These are phyloP conservation scores for Lasius fuliginosus DNA, from an alignment of 2,888 invertebrate species.

Conservation along the genomic window DNA sequence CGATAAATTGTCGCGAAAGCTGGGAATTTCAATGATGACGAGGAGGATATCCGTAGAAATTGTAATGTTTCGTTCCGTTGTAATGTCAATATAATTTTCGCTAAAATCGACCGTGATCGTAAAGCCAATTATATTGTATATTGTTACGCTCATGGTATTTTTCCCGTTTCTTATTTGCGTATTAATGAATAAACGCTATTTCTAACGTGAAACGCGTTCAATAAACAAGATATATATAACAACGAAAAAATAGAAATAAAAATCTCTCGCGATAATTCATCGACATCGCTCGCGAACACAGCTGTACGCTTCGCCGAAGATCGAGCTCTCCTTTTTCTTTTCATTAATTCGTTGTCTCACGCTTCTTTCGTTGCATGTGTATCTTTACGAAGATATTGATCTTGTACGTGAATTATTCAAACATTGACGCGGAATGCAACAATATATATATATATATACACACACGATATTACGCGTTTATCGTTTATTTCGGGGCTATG, in stretches of 20 bases:
- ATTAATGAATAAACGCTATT: slow-evolving; percentile 12
- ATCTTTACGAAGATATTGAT: neutral
- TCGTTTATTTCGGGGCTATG: slow-evolving; percentile 21
- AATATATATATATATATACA: no score
- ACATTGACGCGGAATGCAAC: neutral
- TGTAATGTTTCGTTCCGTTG: slow-evolving; percentile 7
- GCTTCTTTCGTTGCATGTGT: neutral
- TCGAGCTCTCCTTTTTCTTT: neutral
- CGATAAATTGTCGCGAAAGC: slow-evolving; percentile 75
- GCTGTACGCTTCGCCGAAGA: neutral
- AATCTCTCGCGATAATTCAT: slow-evolving; percentile 5
- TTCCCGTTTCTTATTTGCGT: neutral
- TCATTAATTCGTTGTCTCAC: neutral
- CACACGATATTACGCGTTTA: neutral
- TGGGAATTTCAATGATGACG: slow-evolving; percentile 68
- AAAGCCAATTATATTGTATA: slow-evolving; percentile 12
- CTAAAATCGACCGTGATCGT: slow-evolving; percentile 19
- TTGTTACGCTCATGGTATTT: neutral
- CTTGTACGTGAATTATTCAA: neutral
- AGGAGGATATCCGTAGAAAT: slow-evolving; percentile 67
- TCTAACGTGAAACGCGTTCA: neutral
- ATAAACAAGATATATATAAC: neutral
- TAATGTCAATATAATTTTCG: slow-evolving; percentile 10
- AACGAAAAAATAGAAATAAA: neutral
- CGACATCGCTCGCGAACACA: neutral